Base-by-base conservation (phyloP, 1,140 invertebrate genomes). In the Ptiloglossa arizonensis region DNA sequence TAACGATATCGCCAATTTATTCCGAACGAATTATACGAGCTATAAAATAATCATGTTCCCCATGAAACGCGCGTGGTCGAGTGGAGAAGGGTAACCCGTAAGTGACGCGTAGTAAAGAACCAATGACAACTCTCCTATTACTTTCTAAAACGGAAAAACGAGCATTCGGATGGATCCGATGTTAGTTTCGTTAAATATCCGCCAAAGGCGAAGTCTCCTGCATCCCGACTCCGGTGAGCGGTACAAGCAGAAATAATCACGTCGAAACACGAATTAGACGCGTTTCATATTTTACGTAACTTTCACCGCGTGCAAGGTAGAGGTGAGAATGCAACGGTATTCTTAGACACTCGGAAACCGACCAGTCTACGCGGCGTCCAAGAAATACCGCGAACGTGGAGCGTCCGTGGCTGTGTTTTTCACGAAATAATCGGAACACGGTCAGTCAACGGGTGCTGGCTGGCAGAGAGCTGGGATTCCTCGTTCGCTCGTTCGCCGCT, bases 381-480 rank as follows among this genome's bases (percentile, higher is more conserved):
- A 66, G 48, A 50, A 81, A 52, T 46, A 29, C 29, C 50, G 19
- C 38, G n/a, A 56, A 13, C 62, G 19, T 22, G 52, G 41, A 2
- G 1, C 4, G 24, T n/a, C 32, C 5, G 6, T 27, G 17, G 9
- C 46, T 13, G 11, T 52, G 50, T 60, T 72, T 70, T 59, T 84
- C 48, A 32, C 35, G 41, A 46, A 38, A 69, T 54, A 75, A 72
- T 85, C 67, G 67, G 62, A 82, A 82, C 54, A 85, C 82, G 67
- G 60, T 81, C 82, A 71, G 69, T 79, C 69, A 85, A 85, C 74
- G 70, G 69, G 29, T 35, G 24, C 50, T 85, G 80, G 24, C 50
- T 85, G 80, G 79, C 74, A 85, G 24, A 41, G 69, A 24, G 27
- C 64, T 78, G 41, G 24, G 68, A 81, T 78, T 81, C 74, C 24